Conservation (phyloP, 2,888 invertebrate genomes). For the Torymus aiolomorphi region DNA sequence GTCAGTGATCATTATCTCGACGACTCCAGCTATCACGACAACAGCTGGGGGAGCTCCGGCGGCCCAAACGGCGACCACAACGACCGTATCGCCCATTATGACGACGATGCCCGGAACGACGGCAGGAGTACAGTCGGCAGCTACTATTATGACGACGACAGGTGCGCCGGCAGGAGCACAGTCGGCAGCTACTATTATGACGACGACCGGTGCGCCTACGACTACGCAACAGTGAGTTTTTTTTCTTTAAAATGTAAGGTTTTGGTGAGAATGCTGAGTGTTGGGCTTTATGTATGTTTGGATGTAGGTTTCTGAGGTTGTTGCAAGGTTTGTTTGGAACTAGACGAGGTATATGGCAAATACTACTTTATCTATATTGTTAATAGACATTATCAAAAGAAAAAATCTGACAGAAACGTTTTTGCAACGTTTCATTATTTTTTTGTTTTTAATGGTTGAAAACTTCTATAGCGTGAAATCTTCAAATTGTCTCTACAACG, state of each 20-base stretch:
- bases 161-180: constrained; percentile 39
- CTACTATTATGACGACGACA: constrained; percentile 53
- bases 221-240: constrained; percentile 3
- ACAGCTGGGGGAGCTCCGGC: constrained; percentile 22
- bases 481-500: too few species aligned
- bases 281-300: too few species aligned
- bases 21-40: constrained; percentile 40
- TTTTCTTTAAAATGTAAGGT: not conserved
- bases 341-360: too few species aligned
- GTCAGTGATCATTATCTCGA: constrained; percentile 54
- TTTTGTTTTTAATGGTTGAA: too few species aligned
- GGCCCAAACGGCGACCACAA: constrained; percentile 32
- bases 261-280: too few species aligned
- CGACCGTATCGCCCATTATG: constrained; percentile 31
- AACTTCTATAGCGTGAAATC: too few species aligned
- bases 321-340: too few species aligned
- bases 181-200: constrained; percentile 30
- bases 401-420: too few species aligned
- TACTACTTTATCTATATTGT: too few species aligned
- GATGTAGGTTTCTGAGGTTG: too few species aligned
- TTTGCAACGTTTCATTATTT: too few species aligned
- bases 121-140: not conserved
- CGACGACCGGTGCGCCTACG: constrained; percentile 22
- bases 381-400: too few species aligned
- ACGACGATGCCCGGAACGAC: constrained; percentile 21